phyloP scores from a whole-genome alignment of 2,888 invertebrate species.

The Platycheirus rosarum region DNA sequence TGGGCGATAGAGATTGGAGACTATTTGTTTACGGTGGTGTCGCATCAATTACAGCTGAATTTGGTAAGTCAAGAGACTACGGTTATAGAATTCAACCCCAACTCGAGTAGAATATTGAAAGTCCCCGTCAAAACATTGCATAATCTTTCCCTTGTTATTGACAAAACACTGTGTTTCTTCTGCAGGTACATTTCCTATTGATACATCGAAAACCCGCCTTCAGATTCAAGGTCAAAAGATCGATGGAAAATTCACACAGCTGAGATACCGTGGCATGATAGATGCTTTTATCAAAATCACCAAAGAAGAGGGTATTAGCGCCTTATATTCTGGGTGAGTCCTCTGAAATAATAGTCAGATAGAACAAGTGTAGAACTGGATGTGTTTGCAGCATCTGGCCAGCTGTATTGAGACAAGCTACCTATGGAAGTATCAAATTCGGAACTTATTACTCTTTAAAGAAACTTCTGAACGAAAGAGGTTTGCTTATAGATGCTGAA shows the following conservation, averaged over 20 bases:
- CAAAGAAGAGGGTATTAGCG: conserved; percentile 92
- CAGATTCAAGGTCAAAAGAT: conserved; percentile 96
- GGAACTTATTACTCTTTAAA: conserved; percentile 97
- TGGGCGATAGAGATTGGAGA: conserved; percentile 90
- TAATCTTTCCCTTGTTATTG: conserved; percentile 19
- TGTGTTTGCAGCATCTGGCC: conserved; percentile 90
- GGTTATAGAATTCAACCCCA: neutral
- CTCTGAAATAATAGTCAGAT: neutral
- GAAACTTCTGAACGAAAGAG: conserved; percentile 85
- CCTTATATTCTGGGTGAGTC: conserved; percentile 92
- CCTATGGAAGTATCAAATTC: conserved; percentile 98
- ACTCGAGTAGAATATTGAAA: neutral
- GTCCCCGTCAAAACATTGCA: conserved; percentile 27
- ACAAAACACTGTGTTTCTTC: conserved; percentile 45
- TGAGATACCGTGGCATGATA: conserved; percentile 94
- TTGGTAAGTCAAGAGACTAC: conserved; percentile 87
- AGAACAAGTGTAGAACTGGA: neutral
- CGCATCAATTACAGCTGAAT: conserved; percentile 96
- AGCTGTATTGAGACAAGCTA: conserved; percentile 95
- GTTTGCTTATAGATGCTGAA: conserved; percentile 81
- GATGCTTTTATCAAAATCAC: conserved; percentile 95
- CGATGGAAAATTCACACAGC: conserved; percentile 88
- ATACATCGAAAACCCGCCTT: conserved; percentile 96
- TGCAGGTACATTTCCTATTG: conserved; percentile 97
- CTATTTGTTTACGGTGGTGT: conserved; percentile 97